A percentile compares a stretch with the other conserved stretches of the same genome.
Evolutionary conservation across 1,140 invertebrate genomes (phyloP).

Genomic region (Brachionus rubens): DNA sequence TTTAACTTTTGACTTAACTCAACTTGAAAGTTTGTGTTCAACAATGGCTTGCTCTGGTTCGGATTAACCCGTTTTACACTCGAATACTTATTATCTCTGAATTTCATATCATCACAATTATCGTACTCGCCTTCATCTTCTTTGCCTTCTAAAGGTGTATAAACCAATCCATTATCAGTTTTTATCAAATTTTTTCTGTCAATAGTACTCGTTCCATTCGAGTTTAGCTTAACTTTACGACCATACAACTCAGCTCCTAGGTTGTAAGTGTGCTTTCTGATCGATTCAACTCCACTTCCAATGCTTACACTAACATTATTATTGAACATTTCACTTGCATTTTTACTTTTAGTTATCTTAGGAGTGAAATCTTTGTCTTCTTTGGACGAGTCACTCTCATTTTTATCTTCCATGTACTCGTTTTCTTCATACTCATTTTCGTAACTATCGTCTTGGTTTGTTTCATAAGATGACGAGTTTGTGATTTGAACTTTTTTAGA

Average conservation of each 20-base stretch:
- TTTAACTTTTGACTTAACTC: slow-evolving; percentile 45
- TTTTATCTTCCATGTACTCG: slow-evolving; percentile 22
- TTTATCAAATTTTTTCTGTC: slow-evolving; percentile 40
- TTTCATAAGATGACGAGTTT: neutral
- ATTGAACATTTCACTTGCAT: slow-evolving; percentile 31
- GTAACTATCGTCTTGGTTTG: neutral
- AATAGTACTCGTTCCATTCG: slow-evolving; percentile 5
- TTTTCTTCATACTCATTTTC: slow-evolving; percentile 21
- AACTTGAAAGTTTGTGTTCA: neutral
- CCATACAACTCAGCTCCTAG: neutral
- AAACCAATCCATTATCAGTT: slow-evolving; percentile 41
- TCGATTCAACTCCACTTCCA: slow-evolving; percentile 39
- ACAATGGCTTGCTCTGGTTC: neutral
- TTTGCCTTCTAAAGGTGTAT: slow-evolving; percentile 21
- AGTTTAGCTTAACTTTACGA: slow-evolving; percentile 2
- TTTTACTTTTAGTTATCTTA: slow-evolving; percentile 21
- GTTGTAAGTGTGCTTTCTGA: slow-evolving; percentile 16
- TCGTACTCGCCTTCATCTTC: slow-evolving; percentile 22
- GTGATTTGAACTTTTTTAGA: slow-evolving; percentile 20
- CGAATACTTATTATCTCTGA: slow-evolving; percentile 10
- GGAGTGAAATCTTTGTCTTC: neutral
- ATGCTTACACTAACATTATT: slow-evolving; percentile 44
- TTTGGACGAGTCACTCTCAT: slow-evolving; percentile 12
- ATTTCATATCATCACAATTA: slow-evolving; percentile 12
- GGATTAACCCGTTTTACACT: slow-evolving; percentile 6